Evolutionary conservation across 2,797 vertebrate species (phyloP).

Genomic region (Amblyopsis hoosieri): DNA sequence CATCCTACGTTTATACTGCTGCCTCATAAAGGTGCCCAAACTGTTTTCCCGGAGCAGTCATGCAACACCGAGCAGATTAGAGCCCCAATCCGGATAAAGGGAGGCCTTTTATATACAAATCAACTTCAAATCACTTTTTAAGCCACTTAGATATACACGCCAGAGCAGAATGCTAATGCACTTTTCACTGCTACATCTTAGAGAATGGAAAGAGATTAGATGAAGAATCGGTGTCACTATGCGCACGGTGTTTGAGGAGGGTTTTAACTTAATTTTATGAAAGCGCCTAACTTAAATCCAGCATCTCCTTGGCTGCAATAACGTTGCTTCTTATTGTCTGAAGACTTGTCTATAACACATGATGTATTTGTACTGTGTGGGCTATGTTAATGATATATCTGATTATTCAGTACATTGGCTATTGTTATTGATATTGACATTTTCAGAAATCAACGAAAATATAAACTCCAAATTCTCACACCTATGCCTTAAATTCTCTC

Average conservation of each 20-base stretch:
- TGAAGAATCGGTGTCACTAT: slow-evolving; percentile 80
- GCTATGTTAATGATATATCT: neutral
- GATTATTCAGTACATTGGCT: too few relatives aligned
- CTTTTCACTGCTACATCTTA: slow-evolving; percentile 84
- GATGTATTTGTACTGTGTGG: neutral
- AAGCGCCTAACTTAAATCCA: slow-evolving; percentile 44
- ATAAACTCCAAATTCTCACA: too few relatives aligned
- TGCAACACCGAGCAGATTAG: slow-evolving; percentile 88
- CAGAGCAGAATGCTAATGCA: slow-evolving; percentile 87
- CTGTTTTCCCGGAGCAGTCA: slow-evolving; percentile 86
- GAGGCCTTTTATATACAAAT: slow-evolving; percentile 90
- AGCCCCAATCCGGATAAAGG: slow-evolving; percentile 87
- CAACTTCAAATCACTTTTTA: slow-evolving; percentile 92
- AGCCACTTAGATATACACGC: slow-evolving; percentile 89
- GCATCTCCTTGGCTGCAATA: slow-evolving; percentile 30
- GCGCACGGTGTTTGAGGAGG: slow-evolving; percentile 71
- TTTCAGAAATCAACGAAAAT: too few relatives aligned
- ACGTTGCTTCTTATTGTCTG: slow-evolving; percentile 17
- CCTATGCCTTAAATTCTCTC: too few relatives aligned
- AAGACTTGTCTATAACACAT: neutral
- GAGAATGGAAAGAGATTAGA: slow-evolving; percentile 83
- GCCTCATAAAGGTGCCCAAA: slow-evolving; percentile 82
- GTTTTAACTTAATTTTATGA: slow-evolving; percentile 82
- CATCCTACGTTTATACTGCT: slow-evolving; percentile 74
- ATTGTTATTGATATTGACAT: neutral